Percentiles rank a stretch among this genome's conserved stretches.
phyloP scores from a whole-genome alignment of 2,797 vertebrate species.

The Aldrovandia affinis region DNA sequence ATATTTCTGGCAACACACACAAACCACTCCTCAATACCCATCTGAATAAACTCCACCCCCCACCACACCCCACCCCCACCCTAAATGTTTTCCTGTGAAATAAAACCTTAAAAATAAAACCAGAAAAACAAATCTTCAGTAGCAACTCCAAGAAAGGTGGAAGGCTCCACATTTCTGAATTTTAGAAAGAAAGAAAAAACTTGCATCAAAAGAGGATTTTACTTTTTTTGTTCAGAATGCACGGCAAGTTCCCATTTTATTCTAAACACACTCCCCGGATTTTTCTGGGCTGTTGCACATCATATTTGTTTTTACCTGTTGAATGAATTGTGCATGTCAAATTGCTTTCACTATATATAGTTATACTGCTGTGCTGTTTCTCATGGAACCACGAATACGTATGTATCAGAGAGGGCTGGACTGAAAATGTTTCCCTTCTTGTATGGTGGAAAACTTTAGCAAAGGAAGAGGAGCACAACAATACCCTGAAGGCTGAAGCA shows the following conservation, averaged over 20 bases:
- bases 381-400: slow-evolving; percentile 11
- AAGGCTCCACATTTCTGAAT: neutral
- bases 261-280: slow-evolving; percentile 30
- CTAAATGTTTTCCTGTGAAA: no score
- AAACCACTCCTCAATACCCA: neutral
- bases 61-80: no score
- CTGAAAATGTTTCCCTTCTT: neutral
- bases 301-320: slow-evolving; percentile 26
- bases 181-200: neutral
- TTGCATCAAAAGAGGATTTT: slow-evolving; percentile 26
- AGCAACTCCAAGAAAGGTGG: neutral
- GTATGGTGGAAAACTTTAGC: neutral
- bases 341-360: slow-evolving; percentile 32
- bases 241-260: slow-evolving; percentile 31
- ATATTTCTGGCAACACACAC: neutral
- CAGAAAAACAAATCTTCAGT: no score
- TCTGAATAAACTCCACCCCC: no score
- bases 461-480: neutral
- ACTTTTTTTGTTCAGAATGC: slow-evolving; percentile 29
- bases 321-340: slow-evolving; percentile 36
- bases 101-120: no score
- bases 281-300: slow-evolving; percentile 28
- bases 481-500: neutral
- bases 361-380: slow-evolving; percentile 18
- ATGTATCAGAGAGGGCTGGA: neutral